Base-by-base conservation (phyloP, 2,888 invertebrate species). In the Podotricha telesiphe region DNA sequence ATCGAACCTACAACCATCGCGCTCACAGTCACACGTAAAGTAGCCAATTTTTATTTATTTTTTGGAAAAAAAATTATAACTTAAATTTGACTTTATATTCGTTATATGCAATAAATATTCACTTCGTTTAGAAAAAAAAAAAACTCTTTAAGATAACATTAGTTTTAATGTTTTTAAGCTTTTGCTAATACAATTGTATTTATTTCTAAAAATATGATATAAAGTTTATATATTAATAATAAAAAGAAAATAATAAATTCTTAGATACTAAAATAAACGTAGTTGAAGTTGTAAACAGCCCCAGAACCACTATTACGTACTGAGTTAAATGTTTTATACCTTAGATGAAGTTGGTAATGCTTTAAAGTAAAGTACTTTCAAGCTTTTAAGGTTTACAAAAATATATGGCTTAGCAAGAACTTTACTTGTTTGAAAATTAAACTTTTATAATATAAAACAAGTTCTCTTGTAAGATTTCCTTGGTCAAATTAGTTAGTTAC, bases 361-460 rank as follows among this genome's bases (percentile, higher is more conserved):
- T 67, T 55, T 56, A 55, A 53, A 67, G 48, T 53, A 20, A 15
- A 61, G 53, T 47, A 67, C 34, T 20, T n/a, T 48, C 28, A 55
- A 62, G 51, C 67, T 67, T 67, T 62, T 62, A 67, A 42, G 61
- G 53, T 34, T 67, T 55, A 47, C 34, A 67, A 45, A 61, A 61
- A 67, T 51, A 67, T 50, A 66, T 22, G 58, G 28, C 40, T 50
- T 28, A 66, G 17, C 42, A 51, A 40, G 20, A 45, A 22, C n/a
- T 45, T 45, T 11, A 15, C 5, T 37, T 13, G 13, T 11, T 34
- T 7, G 17, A 3, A 17, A 55, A 37, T 37, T 55, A 55, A 37
- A 11, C 11, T 55, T 37, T 11, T 42, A 34, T 19, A 34, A 19
- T 55, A 55, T 55, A 37, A 37, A 55, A 37, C 17, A 55, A 42